These are phyloP conservation scores for Hypsopygia costalis DNA, from an alignment of 2,888 invertebrate species.

Conservation along the genomic window DNA sequence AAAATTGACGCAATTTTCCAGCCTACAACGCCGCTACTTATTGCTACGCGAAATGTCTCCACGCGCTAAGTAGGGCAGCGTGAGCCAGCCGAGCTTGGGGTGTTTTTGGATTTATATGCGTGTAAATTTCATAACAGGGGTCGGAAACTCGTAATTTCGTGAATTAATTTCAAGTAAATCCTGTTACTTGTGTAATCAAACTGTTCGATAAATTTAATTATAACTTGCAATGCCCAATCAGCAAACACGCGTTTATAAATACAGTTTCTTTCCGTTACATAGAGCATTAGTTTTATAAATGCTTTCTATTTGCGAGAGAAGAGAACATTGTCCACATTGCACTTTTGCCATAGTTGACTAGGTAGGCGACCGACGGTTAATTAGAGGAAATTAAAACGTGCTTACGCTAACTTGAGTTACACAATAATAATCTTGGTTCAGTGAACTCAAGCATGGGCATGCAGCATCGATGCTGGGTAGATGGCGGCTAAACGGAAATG, in stretches of 20 bases:
- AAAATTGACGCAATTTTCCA: constrained; percentile 72
- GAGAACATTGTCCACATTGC: not conserved
- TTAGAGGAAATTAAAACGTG: not conserved
- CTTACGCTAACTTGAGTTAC: not conserved
- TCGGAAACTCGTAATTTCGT: constrained; percentile 23
- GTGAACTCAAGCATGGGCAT: constrained; percentile 15
- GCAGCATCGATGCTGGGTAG: constrained; percentile 36
- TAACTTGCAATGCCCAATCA: not conserved
- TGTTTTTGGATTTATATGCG: constrained; percentile 47
- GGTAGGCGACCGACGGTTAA: not conserved
- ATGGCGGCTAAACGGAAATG: constrained; percentile 56
- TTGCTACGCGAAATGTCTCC: constrained; percentile 62
- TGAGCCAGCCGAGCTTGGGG: constrained; percentile 25
- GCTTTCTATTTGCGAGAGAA: not conserved
- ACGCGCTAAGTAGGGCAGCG: constrained; percentile 51
- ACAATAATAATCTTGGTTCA: constrained; percentile 1
- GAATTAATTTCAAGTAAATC: constrained; percentile 6
- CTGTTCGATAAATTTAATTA: constrained; percentile 9
- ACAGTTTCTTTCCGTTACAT: no score
- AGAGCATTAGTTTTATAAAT: no score
- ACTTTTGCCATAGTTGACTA: not conserved
- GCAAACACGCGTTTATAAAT: no score
- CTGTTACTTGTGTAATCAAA: constrained; percentile 11
- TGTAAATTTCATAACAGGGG: constrained; percentile 53
- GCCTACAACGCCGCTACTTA: constrained; percentile 62